Conservation (phyloP, 1,140 invertebrate species). For the Carposina sasakii region DNA sequence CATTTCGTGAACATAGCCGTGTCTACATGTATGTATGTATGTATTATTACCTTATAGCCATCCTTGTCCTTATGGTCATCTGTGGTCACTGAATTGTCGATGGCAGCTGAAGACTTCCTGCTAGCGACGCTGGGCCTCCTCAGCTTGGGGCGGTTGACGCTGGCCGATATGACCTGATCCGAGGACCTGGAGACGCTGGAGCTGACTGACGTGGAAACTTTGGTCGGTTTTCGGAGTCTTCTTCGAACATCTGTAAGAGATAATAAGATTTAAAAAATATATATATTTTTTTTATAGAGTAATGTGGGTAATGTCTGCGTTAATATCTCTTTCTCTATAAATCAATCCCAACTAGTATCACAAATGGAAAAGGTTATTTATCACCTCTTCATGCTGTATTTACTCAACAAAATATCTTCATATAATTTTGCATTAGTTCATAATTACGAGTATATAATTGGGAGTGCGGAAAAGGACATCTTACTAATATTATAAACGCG, state of each 20-base stretch:
- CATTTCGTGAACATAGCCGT: too few relatives aligned
- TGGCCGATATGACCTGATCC: conserved; percentile 74
- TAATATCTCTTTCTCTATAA: neutral
- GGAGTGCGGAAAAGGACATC: too few relatives aligned
- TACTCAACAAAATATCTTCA: too few relatives aligned
- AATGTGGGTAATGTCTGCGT: neutral
- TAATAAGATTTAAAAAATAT: conserved; percentile 5
- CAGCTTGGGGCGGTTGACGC: conserved; percentile 80
- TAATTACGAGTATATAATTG: too few relatives aligned
- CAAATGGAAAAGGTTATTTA: neutral
- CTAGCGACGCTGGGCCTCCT: conserved; percentile 76
- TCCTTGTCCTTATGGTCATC: conserved; percentile 76
- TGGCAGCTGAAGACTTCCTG: conserved; percentile 74
- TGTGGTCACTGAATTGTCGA: conserved; percentile 74
- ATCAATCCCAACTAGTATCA: neutral
- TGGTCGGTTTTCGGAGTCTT: conserved; percentile 73
- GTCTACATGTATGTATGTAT: too few relatives aligned
- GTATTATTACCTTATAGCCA: conserved; percentile 77
- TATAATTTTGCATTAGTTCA: too few relatives aligned
- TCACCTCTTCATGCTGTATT: too few relatives aligned
- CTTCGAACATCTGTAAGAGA: conserved; percentile 66
- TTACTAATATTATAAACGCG: too few relatives aligned
- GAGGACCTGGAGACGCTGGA: conserved; percentile 59
- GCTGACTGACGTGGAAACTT: conserved; percentile 62
- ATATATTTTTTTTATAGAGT: too few relatives aligned